Evolutionary conservation across 2,797 vertebrate genomes (phyloP).

Genomic region (Amniataba percoides): DNA sequence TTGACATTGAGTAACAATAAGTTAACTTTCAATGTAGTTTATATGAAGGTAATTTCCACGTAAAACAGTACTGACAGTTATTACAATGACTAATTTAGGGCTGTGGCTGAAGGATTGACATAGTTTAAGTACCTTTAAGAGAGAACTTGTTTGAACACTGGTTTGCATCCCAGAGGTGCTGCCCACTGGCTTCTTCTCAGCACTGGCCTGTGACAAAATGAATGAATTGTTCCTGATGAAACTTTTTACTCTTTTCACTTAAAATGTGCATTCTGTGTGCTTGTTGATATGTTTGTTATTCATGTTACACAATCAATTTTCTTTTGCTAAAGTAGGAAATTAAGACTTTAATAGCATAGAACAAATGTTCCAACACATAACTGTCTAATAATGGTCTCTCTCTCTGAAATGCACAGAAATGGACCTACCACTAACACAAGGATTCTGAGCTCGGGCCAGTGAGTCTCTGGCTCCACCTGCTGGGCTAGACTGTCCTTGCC

Average conservation of each 20-base stretch:
- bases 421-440: constrained; percentile 93
- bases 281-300: too few species aligned
- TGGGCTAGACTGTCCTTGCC: constrained; percentile 94
- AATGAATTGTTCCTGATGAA: background rate
- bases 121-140: constrained; percentile 88
- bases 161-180: constrained; percentile 96
- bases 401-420: constrained; percentile 2
- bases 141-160: constrained; percentile 91
- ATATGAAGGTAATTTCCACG: background rate
- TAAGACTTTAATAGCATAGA: background rate
- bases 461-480: constrained; percentile 91
- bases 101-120: background rate
- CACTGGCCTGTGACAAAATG: constrained; percentile 87
- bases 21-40: background rate
- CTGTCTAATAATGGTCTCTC: background rate
- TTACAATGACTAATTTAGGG: background rate
- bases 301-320: background rate
- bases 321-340: background rate
- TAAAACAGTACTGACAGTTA: background rate
- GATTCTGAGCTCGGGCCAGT: constrained; percentile 93
- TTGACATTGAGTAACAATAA: background rate
- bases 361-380: background rate
- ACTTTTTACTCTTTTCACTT: background rate
- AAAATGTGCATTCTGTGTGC: background rate
- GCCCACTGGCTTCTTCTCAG: constrained; percentile 88